Evolutionary conservation across 2,888 invertebrate species (phyloP), one percentile per base, ranked within the genome.

Genomic region (Suillia variegata): DNA sequence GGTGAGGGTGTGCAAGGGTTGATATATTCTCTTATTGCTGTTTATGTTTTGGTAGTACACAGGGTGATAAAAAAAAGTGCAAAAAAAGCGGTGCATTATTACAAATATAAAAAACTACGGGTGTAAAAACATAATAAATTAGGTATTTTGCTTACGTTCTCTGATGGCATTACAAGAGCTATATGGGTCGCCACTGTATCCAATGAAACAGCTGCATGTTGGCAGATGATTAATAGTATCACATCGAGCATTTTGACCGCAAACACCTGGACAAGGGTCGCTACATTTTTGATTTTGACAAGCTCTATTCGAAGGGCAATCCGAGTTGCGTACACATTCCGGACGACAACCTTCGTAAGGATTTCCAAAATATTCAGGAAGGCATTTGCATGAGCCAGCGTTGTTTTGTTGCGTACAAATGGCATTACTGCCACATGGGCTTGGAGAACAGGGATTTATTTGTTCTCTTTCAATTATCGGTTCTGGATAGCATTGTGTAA

Each of bases 221-320:
- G 93, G 92, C 50, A 87, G 86, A 78, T 93, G 89, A 77, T 90
- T 91, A 15, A 90, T 85, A 6, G 92, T 90, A 73, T 86, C 85
- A 72, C 94, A 94, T 48, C 87, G 82, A 1, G 94, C 90, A 66
- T 86, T 85, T 18, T 86, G 73, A 13, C 93, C 94, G 73, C 94
- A 91, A 24, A 91, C 87, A 48, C 91, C 91, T 5, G 87, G 85
- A 73, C 93, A 93, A 15, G 93, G 93, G 78, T 93, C 89, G 65
- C 85, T 85, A 79, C 93, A 93, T 79, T 89, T 90, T 80, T 88
- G 87, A 70, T 87, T 86, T 13, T 89, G 85, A 73, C 92, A 92
- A 6, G 91, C 90, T 75, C 84, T 83, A 70, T 89, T 86, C 60
- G 87, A 85, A 1, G 87, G 83, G 77, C 92, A 92, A 73, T 91